Base-by-base conservation (phyloP, 2,113 vertebrate species). In the Phoxinus phoxinus region DNA sequence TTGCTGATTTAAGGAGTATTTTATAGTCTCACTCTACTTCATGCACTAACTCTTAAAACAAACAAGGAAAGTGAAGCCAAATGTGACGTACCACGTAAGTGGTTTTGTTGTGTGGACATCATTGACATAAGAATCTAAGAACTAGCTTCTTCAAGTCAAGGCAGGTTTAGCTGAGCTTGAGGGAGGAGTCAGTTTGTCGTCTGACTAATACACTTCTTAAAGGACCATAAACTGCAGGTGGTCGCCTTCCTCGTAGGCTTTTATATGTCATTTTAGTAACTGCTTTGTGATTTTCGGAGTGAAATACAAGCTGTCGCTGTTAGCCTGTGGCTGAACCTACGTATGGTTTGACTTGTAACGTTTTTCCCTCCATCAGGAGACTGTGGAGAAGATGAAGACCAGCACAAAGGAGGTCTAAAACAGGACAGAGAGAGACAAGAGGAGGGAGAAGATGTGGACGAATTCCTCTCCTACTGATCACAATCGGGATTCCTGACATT, bases 361-460 rank as follows among this genome's bases (percentile, higher is more conserved):
- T 5, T 77, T 69, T 85, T 76, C 7, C 69, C 44, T 51, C 89
- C 59, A 86, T 85, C 86, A 99, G 98, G 97, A 99, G 89, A 99
- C 97, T 0, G 95, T 95, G 8, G 96, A 98, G 94, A 98, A 98
- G 93, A 95, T 98, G 95, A 96, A 93, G 91, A 76, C 90, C 90
- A 97, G 93, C 95, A 96, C 95, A 93, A 99, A 99, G 93, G 96
- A 99, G 89, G 96, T 95, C 90, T 99, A 93, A 96, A 93, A 15
- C 46, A 84, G 84, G 84, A 76, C 23, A 41, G 23, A 80, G 84
- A 85, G 23, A 80, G 84, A 86, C 81, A 73, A 86, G 90, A 92
- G 88, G 89, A 53, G 46, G 58, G 46, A 78, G 56, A 75, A 75
- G 61, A 87, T 35, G 85, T 73, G 75, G 76, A 73, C 11, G 23